Percentiles rank a stretch among this genome's conserved stretches.
Evolutionary conservation across 1,140 invertebrate genomes (phyloP).

Genomic region (Homarus americanus): DNA sequence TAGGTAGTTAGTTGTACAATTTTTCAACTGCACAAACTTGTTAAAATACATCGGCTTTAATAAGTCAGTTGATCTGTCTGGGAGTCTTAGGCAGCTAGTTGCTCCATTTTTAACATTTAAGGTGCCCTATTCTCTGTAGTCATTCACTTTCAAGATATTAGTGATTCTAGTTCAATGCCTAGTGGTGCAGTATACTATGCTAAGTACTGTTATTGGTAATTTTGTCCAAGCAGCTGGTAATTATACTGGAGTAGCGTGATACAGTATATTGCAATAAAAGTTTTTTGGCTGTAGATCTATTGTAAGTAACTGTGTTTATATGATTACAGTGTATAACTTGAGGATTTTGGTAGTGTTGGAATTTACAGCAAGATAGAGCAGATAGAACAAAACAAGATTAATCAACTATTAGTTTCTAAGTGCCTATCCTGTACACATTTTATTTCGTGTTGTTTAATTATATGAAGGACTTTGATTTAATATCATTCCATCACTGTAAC

Average conservation of each 20-base stretch:
- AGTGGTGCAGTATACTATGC: background rate
- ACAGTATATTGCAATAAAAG: background rate
- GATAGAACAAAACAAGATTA: background rate
- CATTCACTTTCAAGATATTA: background rate
- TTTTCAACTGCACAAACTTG: background rate
- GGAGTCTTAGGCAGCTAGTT: background rate
- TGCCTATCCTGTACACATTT: background rate
- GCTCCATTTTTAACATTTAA: background rate
- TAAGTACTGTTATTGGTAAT: background rate
- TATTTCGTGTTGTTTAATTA: background rate
- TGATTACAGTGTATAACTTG: background rate
- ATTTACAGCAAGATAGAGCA: background rate
- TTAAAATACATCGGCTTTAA: slow-evolving; percentile 5
- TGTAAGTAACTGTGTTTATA: background rate
- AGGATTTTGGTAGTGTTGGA: background rate
- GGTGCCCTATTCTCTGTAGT: background rate
- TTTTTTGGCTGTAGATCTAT: background rate
- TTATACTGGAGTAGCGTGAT: background rate
- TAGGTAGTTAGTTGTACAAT: background rate
- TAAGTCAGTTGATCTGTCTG: background rate
- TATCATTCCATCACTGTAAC: background rate
- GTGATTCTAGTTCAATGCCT: background rate
- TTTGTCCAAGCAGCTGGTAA: slow-evolving; percentile 1
- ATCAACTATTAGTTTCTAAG: background rate
- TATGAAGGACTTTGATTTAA: background rate